These are phyloP conservation scores for Zootoca vivipara DNA, from an alignment of 2,113 vertebrate genomes.

Conservation along the genomic window DNA sequence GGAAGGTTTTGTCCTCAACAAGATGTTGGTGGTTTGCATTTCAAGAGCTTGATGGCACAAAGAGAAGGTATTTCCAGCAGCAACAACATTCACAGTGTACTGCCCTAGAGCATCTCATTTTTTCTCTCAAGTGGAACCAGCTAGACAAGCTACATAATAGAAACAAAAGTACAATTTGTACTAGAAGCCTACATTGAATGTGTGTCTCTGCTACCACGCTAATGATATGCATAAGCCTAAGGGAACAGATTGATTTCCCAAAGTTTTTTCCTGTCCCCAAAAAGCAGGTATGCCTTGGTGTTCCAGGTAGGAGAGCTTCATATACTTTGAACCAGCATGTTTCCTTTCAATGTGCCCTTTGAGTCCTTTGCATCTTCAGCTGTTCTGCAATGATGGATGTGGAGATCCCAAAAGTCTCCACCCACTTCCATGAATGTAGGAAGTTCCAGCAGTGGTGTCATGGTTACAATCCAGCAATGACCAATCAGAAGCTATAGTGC, in stretches of 20 bases:
- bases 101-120: constrained; percentile 3
- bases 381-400: background rate
- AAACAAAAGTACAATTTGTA: constrained; percentile 10
- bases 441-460: background rate
- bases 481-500: too few relatives aligned
- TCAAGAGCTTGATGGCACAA: background rate
- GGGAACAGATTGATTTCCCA: background rate
- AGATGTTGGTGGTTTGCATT: background rate
- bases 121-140: constrained; percentile 11
- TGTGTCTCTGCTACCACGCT: background rate
- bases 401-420: background rate
- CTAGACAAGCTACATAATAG: background rate
- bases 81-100: background rate
- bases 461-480: too few relatives aligned
- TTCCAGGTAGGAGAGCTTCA: background rate
- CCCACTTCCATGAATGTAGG: background rate
- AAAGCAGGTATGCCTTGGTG: background rate
- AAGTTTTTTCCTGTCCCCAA: background rate
- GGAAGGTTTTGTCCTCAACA: background rate
- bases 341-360: background rate
- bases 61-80: background rate
- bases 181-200: background rate
- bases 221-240: background rate
- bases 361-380: background rate
- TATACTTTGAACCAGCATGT: background rate